A percentile compares a stretch with the other conserved stretches of the same genome.
These are phyloP conservation scores for Lamprotornis superbus DNA, from an alignment of 2,113 vertebrate genomes.

Conservation along the genomic window DNA sequence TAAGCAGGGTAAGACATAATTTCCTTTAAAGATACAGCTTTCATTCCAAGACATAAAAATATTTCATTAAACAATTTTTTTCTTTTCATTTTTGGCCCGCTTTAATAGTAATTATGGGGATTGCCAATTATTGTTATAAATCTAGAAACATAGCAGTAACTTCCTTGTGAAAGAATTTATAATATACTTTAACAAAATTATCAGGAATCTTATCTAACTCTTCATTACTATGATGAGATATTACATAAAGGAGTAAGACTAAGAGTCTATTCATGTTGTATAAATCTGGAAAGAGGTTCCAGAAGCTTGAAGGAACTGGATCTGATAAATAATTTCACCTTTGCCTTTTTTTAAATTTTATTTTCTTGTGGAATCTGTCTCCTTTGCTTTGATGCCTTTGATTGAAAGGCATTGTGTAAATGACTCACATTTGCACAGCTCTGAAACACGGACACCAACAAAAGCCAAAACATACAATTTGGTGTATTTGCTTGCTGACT, in stretches of 20 bases:
- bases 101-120: not conserved
- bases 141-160: not conserved
- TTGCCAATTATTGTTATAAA: not conserved
- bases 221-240: not conserved
- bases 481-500: slow-evolving; percentile 49
- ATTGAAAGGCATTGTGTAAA: slow-evolving; percentile 25
- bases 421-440: not conserved
- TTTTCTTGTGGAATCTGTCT: not conserved
- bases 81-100: not conserved
- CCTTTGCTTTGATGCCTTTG: slow-evolving; percentile 31
- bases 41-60: not conserved
- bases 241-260: not conserved
- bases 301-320: not conserved
- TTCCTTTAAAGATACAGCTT: not conserved
- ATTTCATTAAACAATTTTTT: not conserved
- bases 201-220: not conserved
- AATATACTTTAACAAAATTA: not conserved
- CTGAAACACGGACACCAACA: not conserved
- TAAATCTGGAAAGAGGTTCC: not conserved
- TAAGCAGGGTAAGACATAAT: not conserved
- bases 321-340: not conserved
- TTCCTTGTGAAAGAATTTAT: not conserved
- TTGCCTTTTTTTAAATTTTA: not conserved
- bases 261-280: not conserved
- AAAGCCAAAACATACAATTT: slow-evolving; percentile 51